Percentiles rank a stretch among this genome's conserved stretches.
phyloP scores from a whole-genome alignment of 2,888 invertebrate species.

The Stenolophus ochropezus region DNA sequence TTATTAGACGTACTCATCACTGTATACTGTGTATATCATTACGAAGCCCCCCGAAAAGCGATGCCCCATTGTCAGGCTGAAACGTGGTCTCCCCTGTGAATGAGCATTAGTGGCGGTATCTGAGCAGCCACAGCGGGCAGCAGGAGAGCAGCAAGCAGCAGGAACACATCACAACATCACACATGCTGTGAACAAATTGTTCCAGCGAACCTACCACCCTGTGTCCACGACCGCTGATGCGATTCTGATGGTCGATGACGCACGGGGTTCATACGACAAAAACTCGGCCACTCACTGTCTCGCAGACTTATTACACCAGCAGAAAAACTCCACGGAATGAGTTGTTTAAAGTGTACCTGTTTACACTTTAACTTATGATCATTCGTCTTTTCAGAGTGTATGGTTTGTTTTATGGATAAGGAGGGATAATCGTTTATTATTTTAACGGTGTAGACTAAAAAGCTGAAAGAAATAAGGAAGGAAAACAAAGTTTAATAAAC shows the following conservation, averaged over 20 bases:
- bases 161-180: constrained; percentile 9
- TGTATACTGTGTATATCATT: too few species aligned
- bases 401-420: constrained; percentile 25
- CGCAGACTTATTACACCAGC: not conserved
- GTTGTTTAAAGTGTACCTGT: constrained; percentile 32
- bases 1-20: too few species aligned
- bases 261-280: constrained; percentile 40
- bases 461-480: not conserved
- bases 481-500: not conserved
- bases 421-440: constrained; percentile 2
- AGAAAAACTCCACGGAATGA: not conserved
- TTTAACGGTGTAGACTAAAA: not conserved
- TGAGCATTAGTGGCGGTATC: constrained; percentile 4
- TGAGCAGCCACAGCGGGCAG: constrained; percentile 27
- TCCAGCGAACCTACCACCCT: constrained; percentile 20
- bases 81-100: not conserved
- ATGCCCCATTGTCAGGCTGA: not conserved
- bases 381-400: constrained; percentile 12
- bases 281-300: constrained; percentile 10
- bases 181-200: constrained; percentile 49
- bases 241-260: constrained; percentile 55
- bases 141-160: not conserved
- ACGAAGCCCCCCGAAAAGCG: too few species aligned
- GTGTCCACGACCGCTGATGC: constrained; percentile 44
- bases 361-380: constrained; percentile 21